A percentile compares a stretch with the other conserved stretches of the same genome.
phyloP scores from a whole-genome alignment of 1,140 invertebrate genomes.

The Panagrolaimus sp. region DNA sequence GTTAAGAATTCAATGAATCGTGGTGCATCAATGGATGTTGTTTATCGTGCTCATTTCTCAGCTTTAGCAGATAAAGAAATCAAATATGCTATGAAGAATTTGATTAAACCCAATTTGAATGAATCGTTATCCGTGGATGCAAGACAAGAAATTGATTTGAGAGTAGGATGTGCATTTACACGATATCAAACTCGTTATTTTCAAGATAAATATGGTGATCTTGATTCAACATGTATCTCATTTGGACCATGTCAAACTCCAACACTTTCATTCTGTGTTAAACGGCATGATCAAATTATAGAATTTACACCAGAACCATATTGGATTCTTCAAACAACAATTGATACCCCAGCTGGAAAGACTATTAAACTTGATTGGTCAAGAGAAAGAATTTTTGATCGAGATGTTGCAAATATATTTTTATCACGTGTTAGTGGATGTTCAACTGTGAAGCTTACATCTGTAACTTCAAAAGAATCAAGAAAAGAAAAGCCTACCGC shows the following conservation, averaged over 20 bases:
- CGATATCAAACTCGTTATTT: slow-evolving; percentile 93
- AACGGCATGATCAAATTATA: slow-evolving; percentile 93
- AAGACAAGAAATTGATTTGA: slow-evolving; percentile 88
- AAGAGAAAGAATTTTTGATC: slow-evolving; percentile 82
- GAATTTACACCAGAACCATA: slow-evolving; percentile 95
- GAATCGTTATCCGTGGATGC: slow-evolving; percentile 94
- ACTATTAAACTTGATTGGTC: slow-evolving; percentile 75
- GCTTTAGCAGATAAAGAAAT: slow-evolving; percentile 97
- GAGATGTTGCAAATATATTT: slow-evolving; percentile 85
- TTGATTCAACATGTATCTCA: slow-evolving; percentile 92
- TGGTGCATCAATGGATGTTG: slow-evolving; percentile 51
- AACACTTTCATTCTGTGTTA: slow-evolving; percentile 97
- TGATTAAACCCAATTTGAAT: slow-evolving; percentile 88
- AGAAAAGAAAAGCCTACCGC: slow-evolving; percentile 68
- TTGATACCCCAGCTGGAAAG: slow-evolving; percentile 2
- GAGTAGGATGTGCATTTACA: slow-evolving; percentile 98
- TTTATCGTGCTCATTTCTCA: slow-evolving; percentile 75
- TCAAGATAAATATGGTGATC: slow-evolving; percentile 68
- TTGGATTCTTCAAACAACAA: slow-evolving; percentile 71
- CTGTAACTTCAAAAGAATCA: slow-evolving; percentile 39
- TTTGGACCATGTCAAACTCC: slow-evolving; percentile 99
- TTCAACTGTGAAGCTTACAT: background rate
- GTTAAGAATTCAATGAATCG: slow-evolving; percentile 57
- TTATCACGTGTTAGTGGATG: slow-evolving; percentile 75
- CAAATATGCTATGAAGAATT: slow-evolving; percentile 78